Conservation (phyloP, 2,888 invertebrate genomes). For the Oxytorus armatus region DNA sequence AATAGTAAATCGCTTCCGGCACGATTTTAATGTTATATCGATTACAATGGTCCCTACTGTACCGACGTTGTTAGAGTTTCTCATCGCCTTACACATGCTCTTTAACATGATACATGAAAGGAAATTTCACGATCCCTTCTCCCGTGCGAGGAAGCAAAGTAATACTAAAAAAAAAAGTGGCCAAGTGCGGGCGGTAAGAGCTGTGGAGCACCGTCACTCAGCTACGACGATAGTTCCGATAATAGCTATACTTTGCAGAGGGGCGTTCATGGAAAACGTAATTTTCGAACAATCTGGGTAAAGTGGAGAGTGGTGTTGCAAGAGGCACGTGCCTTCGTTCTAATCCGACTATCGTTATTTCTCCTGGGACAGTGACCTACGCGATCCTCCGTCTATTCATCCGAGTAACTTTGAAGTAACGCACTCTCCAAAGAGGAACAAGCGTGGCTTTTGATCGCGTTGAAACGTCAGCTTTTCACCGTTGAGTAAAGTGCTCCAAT, state of each 20-base stretch:
- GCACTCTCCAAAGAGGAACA: not conserved
- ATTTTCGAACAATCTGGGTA: slow-evolving; percentile 81
- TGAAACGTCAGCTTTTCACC: slow-evolving; percentile 16
- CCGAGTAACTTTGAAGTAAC: slow-evolving; percentile 28
- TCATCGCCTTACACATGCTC: no score
- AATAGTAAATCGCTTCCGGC: no score
- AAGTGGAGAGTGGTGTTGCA: slow-evolving; percentile 81
- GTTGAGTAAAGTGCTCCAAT: not conserved
- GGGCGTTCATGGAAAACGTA: slow-evolving; percentile 76
- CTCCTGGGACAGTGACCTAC: slow-evolving; percentile 40
- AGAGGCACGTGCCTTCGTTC: slow-evolving; percentile 77
- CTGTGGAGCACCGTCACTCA: slow-evolving; percentile 6
- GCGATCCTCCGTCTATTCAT: slow-evolving; percentile 25
- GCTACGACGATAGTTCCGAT: slow-evolving; percentile 36
- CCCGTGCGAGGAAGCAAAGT: not conserved
- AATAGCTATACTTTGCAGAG: slow-evolving; percentile 47
- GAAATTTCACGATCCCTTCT: not conserved
- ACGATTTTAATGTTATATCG: no score
- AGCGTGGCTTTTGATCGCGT: not conserved
- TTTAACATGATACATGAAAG: no score
- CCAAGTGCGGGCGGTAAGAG: slow-evolving; percentile 19
- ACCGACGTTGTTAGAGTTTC: no score
- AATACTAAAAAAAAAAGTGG: slow-evolving; percentile 14
- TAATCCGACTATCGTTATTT: slow-evolving; percentile 80
- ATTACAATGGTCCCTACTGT: no score